Percentiles rank a stretch among this genome's conserved stretches.
Evolutionary conservation across 2,888 invertebrate species (phyloP).

Genomic region (Lymantria monacha): DNA sequence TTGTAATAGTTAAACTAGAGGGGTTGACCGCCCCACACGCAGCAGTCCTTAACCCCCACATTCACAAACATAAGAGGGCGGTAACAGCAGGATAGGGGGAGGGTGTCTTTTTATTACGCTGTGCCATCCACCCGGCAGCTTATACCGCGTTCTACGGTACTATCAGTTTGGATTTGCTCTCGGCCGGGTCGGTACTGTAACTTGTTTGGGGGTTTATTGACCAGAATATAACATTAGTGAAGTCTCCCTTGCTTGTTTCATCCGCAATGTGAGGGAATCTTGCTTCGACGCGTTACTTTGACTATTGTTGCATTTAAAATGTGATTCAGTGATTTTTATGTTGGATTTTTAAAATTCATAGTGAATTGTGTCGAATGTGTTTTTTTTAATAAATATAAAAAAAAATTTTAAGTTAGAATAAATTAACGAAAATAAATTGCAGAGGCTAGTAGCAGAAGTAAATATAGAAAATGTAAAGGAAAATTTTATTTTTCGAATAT

Average conservation of each 20-base stretch:
- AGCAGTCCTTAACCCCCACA: constrained; percentile 2
- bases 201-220: constrained; percentile 3
- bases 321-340: too few species aligned
- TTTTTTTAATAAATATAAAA: too few species aligned
- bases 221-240: constrained; percentile 1
- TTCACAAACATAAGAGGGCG: constrained; percentile 2
- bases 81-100: neutral
- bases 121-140: constrained; percentile 16
- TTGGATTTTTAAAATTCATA: too few species aligned
- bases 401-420: too few species aligned
- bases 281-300: too few species aligned
- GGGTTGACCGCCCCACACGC: neutral
- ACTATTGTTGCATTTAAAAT: too few species aligned
- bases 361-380: too few species aligned
- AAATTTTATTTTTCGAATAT: too few species aligned
- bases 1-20: neutral
- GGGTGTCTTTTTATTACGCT: constrained; percentile 5
- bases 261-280: too few species aligned
- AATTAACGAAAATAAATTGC: too few species aligned
- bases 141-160: constrained; percentile 17
- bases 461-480: too few species aligned
- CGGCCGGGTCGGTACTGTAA: constrained; percentile 16
- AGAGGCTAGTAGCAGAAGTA: too few species aligned
- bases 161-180: constrained; percentile 23
- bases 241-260: neutral